These are phyloP conservation scores for Zingel zingel DNA, from an alignment of 2,113 vertebrate genomes.

Conservation along the genomic window DNA sequence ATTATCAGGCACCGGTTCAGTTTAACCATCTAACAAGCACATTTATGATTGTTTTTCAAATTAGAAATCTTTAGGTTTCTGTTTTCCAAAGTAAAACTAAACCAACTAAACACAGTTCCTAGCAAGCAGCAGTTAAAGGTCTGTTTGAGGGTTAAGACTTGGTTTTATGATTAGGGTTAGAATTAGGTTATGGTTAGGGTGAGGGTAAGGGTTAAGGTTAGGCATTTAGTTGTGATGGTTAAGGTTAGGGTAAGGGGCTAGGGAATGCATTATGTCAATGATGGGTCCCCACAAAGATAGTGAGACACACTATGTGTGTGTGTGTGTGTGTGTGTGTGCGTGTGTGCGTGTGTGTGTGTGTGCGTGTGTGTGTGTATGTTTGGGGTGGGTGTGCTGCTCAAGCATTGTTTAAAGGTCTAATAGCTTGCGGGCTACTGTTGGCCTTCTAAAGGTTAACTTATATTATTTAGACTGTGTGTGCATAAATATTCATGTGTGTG, in stretches of 20 bases:
- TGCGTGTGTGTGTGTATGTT: neutral
- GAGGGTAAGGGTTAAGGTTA: too few relatives aligned
- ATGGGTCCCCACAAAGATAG: too few relatives aligned
- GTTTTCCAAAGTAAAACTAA: neutral
- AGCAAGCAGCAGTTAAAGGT: neutral
- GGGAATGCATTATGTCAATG: too few relatives aligned
- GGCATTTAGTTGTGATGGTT: too few relatives aligned
- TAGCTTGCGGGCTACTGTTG: constrained; percentile 45
- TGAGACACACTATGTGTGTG: too few relatives aligned
- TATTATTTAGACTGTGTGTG: constrained; percentile 20
- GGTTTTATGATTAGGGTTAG: too few relatives aligned
- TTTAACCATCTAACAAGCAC: constrained; percentile 31
- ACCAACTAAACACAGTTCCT: neutral
- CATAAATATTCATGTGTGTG: constrained; percentile 21
- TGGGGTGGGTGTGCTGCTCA: constrained; percentile 7
- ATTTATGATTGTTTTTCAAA: neutral
- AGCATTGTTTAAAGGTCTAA: constrained; percentile 63
- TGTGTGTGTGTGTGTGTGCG: neutral
- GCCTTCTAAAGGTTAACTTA: constrained; percentile 64
- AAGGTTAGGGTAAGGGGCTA: too few relatives aligned
- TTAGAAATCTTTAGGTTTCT: neutral
- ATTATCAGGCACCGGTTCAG: constrained; percentile 32
- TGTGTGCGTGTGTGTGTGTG: neutral
- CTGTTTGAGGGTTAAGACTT: too few relatives aligned
- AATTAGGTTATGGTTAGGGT: too few relatives aligned